Evolutionary conservation across 2,113 vertebrate species (phyloP).

Genomic region (Pao palembangensis): DNA sequence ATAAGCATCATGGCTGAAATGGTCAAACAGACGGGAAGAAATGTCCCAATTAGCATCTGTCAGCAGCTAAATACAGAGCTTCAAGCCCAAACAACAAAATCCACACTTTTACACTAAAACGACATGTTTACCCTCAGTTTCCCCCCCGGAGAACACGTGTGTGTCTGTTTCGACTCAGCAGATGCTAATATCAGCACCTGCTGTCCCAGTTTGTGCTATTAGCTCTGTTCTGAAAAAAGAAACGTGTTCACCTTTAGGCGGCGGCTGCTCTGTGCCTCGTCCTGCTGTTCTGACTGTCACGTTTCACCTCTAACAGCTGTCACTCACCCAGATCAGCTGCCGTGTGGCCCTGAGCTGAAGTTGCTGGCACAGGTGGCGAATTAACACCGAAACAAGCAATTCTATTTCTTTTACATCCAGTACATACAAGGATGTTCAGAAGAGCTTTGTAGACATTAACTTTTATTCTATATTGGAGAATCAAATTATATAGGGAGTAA

Average conservation of each 20-base stretch:
- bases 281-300: conserved; percentile 5
- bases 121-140: background rate
- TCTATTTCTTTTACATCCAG: background rate
- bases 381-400: conserved; percentile 3
- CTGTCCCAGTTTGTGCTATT: conserved; percentile 15
- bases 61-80: no score
- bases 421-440: no score
- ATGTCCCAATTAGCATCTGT: no score
- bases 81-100: no score
- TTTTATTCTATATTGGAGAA: no score
- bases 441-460: no score
- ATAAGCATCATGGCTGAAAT: no score
- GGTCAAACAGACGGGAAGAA: no score
- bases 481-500: no score
- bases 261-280: background rate
- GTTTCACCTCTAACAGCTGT: conserved; percentile 38
- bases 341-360: conserved; percentile 17
- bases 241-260: conserved; percentile 42
- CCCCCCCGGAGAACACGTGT: background rate
- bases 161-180: background rate
- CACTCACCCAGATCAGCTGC: conserved; percentile 51
- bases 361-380: conserved; percentile 20
- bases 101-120: background rate
- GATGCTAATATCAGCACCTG: background rate
- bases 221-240: background rate